Percentiles rank a stretch among this genome's conserved stretches.
phyloP scores from a whole-genome alignment of 2,888 invertebrate species.

The Gymnoscelis rufifasciata region DNA sequence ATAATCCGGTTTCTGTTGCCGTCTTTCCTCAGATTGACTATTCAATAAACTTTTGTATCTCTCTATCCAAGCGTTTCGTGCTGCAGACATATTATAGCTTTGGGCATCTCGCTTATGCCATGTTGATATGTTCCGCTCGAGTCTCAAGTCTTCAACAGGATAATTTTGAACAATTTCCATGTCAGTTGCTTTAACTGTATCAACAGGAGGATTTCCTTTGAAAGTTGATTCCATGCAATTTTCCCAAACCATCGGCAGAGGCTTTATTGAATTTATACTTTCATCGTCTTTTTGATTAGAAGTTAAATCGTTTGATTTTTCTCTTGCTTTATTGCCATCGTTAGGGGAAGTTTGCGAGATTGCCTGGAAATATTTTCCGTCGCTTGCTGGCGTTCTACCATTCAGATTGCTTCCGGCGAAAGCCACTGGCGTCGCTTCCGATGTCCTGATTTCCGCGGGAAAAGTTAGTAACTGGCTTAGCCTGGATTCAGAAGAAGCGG shows the following conservation, averaged over 20 bases:
- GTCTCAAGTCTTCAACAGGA: slow-evolving; percentile 27
- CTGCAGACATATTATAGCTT: slow-evolving; percentile 38
- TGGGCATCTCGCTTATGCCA: slow-evolving; percentile 50
- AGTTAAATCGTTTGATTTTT: slow-evolving; percentile 36
- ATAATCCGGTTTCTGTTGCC: slow-evolving; percentile 45
- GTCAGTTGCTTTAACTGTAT: slow-evolving; percentile 38
- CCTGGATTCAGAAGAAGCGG: slow-evolving; percentile 20
- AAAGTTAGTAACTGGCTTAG: slow-evolving; percentile 27
- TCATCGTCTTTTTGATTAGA: slow-evolving; percentile 33
- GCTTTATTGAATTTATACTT: slow-evolving; percentile 26
- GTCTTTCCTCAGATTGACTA: slow-evolving; percentile 48
- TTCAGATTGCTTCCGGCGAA: slow-evolving; percentile 70
- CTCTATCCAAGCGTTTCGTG: slow-evolving; percentile 53
- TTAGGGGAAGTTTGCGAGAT: slow-evolving; percentile 56
- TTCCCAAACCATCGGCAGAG: slow-evolving; percentile 59
- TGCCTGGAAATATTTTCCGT: slow-evolving; percentile 61
- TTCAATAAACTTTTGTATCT: slow-evolving; percentile 54
- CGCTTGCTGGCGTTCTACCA: slow-evolving; percentile 38
- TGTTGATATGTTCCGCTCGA: slow-evolving; percentile 26
- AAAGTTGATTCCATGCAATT: slow-evolving; percentile 57
- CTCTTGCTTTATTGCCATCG: slow-evolving; percentile 47
- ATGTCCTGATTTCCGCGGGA: slow-evolving; percentile 47
- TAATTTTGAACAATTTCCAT: slow-evolving; percentile 45
- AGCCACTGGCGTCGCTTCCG: slow-evolving; percentile 59
- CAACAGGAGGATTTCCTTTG: slow-evolving; percentile 37